These are phyloP conservation scores for Chloroclystis v-ata DNA, from an alignment of 2,888 invertebrate genomes.

Conservation along the genomic window DNA sequence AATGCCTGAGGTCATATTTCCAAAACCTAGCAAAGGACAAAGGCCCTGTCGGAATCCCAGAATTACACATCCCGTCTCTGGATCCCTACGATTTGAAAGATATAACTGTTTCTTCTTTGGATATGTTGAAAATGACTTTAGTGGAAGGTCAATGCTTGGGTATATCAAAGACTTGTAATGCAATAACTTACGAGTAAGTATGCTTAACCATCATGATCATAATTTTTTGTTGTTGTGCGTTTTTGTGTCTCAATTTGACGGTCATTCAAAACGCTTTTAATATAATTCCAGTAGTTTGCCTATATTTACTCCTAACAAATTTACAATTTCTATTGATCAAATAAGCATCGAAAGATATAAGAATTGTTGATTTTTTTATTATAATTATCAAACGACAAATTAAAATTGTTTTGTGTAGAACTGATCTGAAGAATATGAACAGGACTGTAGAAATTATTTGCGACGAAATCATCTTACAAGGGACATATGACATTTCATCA, in stretches of 20 bases:
- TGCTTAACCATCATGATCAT: too few relatives aligned
- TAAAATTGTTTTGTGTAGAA: slow-evolving; percentile 15
- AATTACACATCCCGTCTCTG: slow-evolving; percentile 12
- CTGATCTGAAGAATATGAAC: slow-evolving; percentile 11
- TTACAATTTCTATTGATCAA: too few relatives aligned
- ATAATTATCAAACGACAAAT: too few relatives aligned
- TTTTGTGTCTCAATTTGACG: too few relatives aligned
- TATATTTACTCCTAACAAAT: too few relatives aligned
- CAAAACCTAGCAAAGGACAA: background rate
- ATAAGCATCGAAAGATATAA: too few relatives aligned
- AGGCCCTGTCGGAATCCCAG: slow-evolving; percentile 6
- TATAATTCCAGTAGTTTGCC: too few relatives aligned
- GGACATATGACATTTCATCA: slow-evolving; percentile 12
- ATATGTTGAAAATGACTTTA: slow-evolving; percentile 7
- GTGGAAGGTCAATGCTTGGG: slow-evolving; percentile 16
- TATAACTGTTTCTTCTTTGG: slow-evolving; percentile 9
- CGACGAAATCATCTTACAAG: slow-evolving; percentile 14
- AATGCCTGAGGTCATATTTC: slow-evolving; percentile 15
- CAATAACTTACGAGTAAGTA: slow-evolving; percentile 19
- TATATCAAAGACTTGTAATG: slow-evolving; percentile 16
- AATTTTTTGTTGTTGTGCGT: too few relatives aligned
- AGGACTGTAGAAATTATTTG: slow-evolving; percentile 20
- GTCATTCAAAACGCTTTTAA: too few relatives aligned
- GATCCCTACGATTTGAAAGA: slow-evolving; percentile 15
- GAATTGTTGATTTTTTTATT: too few relatives aligned